Evolutionary conservation across 2,797 vertebrate species (phyloP).

Genomic region (Pristis pectinata): DNA sequence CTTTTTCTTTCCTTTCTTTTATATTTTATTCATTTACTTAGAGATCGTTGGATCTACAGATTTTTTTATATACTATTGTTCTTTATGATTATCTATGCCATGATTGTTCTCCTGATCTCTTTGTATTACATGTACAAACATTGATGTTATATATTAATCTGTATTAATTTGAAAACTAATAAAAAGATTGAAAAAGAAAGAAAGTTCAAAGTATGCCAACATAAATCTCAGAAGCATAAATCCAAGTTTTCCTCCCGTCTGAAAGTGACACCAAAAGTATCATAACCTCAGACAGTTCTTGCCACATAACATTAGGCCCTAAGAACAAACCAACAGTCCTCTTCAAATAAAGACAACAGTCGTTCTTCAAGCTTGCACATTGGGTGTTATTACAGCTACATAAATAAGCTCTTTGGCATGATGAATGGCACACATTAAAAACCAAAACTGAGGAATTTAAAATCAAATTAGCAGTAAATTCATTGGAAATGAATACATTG

Average conservation of each 20-base stretch:
- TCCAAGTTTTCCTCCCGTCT: neutral
- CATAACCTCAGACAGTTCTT: slow-evolving; percentile 24
- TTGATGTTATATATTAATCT: too few species aligned
- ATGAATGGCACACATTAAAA: slow-evolving; percentile 35
- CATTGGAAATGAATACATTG: slow-evolving; percentile 19
- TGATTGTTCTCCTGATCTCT: too few species aligned
- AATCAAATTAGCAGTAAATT: slow-evolving; percentile 26
- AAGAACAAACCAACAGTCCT: slow-evolving; percentile 32
- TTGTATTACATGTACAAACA: too few species aligned
- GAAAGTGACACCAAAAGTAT: slow-evolving; percentile 15
- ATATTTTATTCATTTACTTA: too few species aligned
- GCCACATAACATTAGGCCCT: neutral
- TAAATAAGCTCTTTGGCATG: slow-evolving; percentile 25
- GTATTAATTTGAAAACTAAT: too few species aligned
- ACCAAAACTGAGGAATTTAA: slow-evolving; percentile 31
- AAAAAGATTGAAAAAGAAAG: too few species aligned
- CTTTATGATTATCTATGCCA: too few species aligned
- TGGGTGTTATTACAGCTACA: slow-evolving; percentile 33
- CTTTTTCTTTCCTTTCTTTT: too few species aligned
- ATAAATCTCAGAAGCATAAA: neutral
- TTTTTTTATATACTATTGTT: too few species aligned
- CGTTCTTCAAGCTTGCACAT: slow-evolving; percentile 19
- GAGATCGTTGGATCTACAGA: too few species aligned
- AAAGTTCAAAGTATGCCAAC: neutral
- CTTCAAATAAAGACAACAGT: slow-evolving; percentile 38